phyloP scores from a whole-genome alignment of 2,797 vertebrate species.

The Sebastes reedi region DNA sequence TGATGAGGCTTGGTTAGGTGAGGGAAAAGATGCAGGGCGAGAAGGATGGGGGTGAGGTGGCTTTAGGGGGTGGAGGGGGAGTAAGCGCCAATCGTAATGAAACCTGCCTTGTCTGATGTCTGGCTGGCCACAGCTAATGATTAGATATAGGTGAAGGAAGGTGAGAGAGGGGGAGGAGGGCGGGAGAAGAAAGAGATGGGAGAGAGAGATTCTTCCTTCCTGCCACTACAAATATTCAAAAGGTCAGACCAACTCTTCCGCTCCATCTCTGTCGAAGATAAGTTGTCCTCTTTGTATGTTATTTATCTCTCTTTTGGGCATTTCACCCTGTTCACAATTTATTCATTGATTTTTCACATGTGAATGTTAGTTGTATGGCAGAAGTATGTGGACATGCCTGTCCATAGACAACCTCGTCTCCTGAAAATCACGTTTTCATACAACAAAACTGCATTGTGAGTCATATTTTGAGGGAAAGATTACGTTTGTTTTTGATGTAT shows the following conservation, averaged over 20 bases:
- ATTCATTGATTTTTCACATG: background rate
- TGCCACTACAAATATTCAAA: background rate
- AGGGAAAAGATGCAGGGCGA: constrained; percentile 3
- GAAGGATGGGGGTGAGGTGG: background rate
- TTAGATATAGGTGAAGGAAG: constrained; percentile 25
- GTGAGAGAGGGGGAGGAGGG: background rate
- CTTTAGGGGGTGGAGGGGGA: background rate
- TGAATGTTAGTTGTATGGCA: background rate
- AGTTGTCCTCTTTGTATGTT: background rate
- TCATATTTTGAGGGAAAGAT: too few species aligned
- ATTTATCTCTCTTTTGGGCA: background rate
- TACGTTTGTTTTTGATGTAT: too few species aligned
- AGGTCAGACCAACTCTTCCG: constrained; percentile 7
- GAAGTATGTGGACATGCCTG: background rate
- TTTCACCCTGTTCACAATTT: background rate
- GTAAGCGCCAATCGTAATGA: constrained; percentile 32
- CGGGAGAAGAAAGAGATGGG: background rate
- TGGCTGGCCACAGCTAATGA: constrained; percentile 47
- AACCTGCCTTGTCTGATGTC: constrained; percentile 42
- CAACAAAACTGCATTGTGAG: too few species aligned
- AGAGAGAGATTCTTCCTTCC: background rate
- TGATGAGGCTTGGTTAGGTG: constrained; percentile 60
- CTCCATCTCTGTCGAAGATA: background rate
- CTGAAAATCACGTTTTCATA: too few species aligned
- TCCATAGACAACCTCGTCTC: too few species aligned